Evolutionary conservation across 2,797 vertebrate species (phyloP).

Genomic region (Ptychadena robeensis): DNA sequence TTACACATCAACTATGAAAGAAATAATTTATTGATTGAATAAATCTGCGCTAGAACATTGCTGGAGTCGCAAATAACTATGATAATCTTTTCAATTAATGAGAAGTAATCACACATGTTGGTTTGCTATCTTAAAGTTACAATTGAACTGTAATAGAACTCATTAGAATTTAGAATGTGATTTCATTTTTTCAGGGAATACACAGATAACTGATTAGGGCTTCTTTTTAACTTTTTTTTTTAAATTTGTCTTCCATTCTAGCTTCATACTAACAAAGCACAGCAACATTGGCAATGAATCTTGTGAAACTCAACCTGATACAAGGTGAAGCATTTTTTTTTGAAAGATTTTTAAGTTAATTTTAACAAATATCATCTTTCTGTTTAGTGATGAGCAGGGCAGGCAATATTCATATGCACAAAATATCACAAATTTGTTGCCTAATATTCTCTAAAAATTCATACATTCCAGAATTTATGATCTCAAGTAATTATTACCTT

Average conservation of each 20-base stretch:
- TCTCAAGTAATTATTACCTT: too few relatives aligned
- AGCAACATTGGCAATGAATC: slow-evolving; percentile 62
- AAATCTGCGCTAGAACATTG: slow-evolving; percentile 55
- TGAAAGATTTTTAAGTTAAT: too few relatives aligned
- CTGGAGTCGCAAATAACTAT: slow-evolving; percentile 61
- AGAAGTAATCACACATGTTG: slow-evolving; percentile 64
- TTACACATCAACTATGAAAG: slow-evolving; percentile 57
- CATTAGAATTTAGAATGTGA: slow-evolving; percentile 67
- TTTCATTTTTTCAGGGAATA: slow-evolving; percentile 64
- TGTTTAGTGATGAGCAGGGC: too few relatives aligned
- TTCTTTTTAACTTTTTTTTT: slow-evolving; percentile 18
- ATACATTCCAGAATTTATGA: too few relatives aligned
- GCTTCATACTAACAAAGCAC: slow-evolving; percentile 63
- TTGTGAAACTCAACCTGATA: neutral
- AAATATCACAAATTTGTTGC: too few relatives aligned
- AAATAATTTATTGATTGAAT: slow-evolving; percentile 44
- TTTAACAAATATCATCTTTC: too few relatives aligned
- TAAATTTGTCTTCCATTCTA: slow-evolving; percentile 46
- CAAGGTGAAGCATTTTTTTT: too few relatives aligned
- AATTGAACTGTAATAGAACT: slow-evolving; percentile 64
- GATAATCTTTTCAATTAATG: slow-evolving; percentile 64
- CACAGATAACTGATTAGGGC: slow-evolving; percentile 56
- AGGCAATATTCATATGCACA: too few relatives aligned
- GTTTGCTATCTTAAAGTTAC: slow-evolving; percentile 63
- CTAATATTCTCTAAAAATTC: too few relatives aligned